Conservation (phyloP, 2,113 vertebrate species). For the Speoplatyrhinus poulsoni region DNA sequence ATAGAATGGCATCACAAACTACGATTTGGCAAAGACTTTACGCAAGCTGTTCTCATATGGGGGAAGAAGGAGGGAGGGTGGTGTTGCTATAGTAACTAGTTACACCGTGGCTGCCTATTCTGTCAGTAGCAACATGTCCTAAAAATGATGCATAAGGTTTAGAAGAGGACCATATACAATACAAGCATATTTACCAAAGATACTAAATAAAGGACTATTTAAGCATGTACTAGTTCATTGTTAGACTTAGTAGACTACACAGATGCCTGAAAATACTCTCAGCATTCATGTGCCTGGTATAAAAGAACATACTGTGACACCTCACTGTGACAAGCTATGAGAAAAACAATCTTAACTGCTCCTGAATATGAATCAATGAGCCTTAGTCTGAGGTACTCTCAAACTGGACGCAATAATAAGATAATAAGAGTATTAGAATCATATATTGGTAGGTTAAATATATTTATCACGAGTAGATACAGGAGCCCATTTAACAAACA, state of each 20-base stretch:
- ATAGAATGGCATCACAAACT: constrained; percentile 51
- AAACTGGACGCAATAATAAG: constrained; percentile 30
- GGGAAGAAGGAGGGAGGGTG: constrained; percentile 26
- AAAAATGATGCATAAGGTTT: constrained; percentile 56
- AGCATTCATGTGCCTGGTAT: background rate
- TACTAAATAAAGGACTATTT: background rate
- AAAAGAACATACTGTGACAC: constrained; percentile 1
- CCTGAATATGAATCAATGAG: constrained; percentile 45
- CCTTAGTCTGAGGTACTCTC: constrained; percentile 17
- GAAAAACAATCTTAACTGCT: constrained; percentile 26
- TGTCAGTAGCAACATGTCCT: constrained; percentile 65
- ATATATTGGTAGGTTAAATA: constrained; percentile 8
- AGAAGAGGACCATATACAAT: constrained; percentile 23
- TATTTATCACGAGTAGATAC: background rate
- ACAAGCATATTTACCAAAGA: background rate
- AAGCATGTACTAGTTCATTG: background rate
- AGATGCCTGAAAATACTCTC: background rate
- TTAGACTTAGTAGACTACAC: background rate
- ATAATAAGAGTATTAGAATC: constrained; percentile 30
- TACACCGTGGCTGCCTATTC: constrained; percentile 52
- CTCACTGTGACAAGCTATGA: background rate
- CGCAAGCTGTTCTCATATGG: constrained; percentile 55
- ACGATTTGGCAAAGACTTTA: constrained; percentile 60
- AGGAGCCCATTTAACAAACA: too few relatives aligned
- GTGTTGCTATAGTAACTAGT: constrained; percentile 76